Base-by-base conservation (phyloP, 2,113 vertebrate species). In the Muntiacus muntjak region DNA sequence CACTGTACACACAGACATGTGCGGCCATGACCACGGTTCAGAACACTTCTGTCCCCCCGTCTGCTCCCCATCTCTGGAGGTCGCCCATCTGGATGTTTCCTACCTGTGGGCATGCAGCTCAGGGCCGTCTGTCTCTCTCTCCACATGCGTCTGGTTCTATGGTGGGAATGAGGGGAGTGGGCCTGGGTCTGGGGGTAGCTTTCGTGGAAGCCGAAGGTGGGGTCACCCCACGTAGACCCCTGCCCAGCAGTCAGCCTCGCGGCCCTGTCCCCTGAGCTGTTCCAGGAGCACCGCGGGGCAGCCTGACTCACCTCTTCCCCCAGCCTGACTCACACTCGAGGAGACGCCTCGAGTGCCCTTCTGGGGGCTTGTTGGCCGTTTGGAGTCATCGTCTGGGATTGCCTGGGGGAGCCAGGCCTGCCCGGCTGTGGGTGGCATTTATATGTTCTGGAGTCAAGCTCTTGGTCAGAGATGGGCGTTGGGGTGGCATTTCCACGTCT, bases 91-190 rank as follows among this genome's bases (percentile, higher is more conserved):
- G 28, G 36, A 4, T 14, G 8, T 5, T 25, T 43, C 60, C 1
- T 13, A 7, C 21, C 50, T 0, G 6, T 6, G 1, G 28, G 21
- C 3, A 0, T 21, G 47, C 47, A 10, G 7, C 45, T 1, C 1
- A 17, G 78, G 26, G 47, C 5, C 36, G 5, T 23, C 86, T 12
- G 23, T 30, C 16, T 88, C 47, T 88, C 62, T 30, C 10, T 74
- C 33, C n/a, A 14, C 1, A 1, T 8, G 10, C 57, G 8, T 40
- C 36, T 14, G 30, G 43, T 21, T 26, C 47, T 54, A 4, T 54
- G 6, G n/a, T 17, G 25, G 62, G 62, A 50, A 62, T 50, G 12
- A 19, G 14, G 50, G n/a, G 8, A 85, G 25, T 2, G 25, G n/a
- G n/a, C 87, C 87, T 74, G 50, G 64, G 36, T 54, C 30, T 13